Base-by-base conservation (phyloP, 2,113 vertebrate species). In the Rattus rattus region DNA sequence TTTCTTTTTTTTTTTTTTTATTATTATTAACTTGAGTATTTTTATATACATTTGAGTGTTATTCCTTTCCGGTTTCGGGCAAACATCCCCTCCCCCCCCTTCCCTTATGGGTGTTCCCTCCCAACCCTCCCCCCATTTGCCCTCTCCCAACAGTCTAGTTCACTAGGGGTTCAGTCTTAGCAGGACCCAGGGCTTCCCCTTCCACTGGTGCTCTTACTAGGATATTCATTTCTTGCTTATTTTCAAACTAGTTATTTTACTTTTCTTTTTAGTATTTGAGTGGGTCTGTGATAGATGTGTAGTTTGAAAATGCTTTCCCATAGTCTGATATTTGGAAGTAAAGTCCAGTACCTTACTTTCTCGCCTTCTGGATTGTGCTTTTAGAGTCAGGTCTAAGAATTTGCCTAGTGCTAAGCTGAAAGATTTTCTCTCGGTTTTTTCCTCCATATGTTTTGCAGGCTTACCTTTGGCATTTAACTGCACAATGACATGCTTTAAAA, bases 161-260 rank as follows among this genome's bases (percentile, higher is more conserved):
- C n/a, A n/a, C n/a, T n/a, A n/a, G n/a, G n/a, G n/a, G n/a, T n/a
- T n/a, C n/a, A n/a, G n/a, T n/a, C n/a, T n/a, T n/a, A n/a, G n/a
- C n/a, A n/a, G n/a, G n/a, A n/a, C n/a, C n/a, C n/a, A n/a, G n/a
- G n/a, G n/a, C n/a, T n/a, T n/a, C n/a, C n/a, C n/a, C n/a, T n/a
- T n/a, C n/a, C n/a, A n/a, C n/a, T n/a, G n/a, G n/a, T n/a, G n/a
- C n/a, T n/a, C n/a, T n/a, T n/a, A n/a, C n/a, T n/a, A n/a, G n/a
- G n/a, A n/a, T n/a, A n/a, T n/a, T n/a, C n/a, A n/a, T n/a, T 49
- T 81, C 72, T 52, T 93, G 13, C 56, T 33, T 17, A 90, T 91
- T 94, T 94, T 85, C 81, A 73, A 81, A 88, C 56, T 76, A 39
- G 30, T 67, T 89, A 7, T 86, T 95, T 28, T 26, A 67, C 65